A percentile compares a stretch with the other conserved stretches of the same genome.
phyloP scores from a whole-genome alignment of 2,113 vertebrate genomes.

The Sakesphorus luctuosus region DNA sequence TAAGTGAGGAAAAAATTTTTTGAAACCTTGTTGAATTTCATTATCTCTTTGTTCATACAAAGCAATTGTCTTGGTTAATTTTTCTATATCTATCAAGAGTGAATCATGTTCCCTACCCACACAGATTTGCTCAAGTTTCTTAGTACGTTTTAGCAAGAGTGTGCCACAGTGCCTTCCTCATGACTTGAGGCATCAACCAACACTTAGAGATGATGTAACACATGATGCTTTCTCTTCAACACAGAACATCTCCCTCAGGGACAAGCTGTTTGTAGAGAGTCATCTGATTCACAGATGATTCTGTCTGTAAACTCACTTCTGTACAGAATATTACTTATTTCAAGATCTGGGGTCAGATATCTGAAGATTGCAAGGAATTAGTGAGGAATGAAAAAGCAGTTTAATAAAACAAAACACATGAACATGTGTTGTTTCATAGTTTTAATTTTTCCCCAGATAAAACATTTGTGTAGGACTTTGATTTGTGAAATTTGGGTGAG shows the following conservation, averaged over 20 bases:
- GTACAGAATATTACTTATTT: neutral
- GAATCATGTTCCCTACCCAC: neutral
- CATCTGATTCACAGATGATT: neutral
- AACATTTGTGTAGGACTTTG: neutral
- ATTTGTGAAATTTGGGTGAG: neutral
- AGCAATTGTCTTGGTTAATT: neutral
- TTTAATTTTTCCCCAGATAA: neutral
- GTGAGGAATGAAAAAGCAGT: neutral
- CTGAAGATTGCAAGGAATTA: neutral
- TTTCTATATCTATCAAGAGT: neutral
- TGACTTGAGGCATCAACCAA: neutral
- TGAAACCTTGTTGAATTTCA: neutral
- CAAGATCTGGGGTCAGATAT: neutral
- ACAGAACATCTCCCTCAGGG: neutral
- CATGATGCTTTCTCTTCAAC: neutral
- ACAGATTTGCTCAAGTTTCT: neutral
- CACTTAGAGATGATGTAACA: neutral
- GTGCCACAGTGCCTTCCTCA: neutral
- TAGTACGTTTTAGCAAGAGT: neutral
- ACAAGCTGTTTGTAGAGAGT: neutral
- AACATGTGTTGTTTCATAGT: neutral
- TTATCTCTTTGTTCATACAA: neutral
- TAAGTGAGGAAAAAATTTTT: neutral
- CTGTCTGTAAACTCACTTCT: neutral
- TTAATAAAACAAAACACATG: neutral